Base-by-base conservation (phyloP, 2,888 invertebrate species). In the Melinaea menophilus region DNA sequence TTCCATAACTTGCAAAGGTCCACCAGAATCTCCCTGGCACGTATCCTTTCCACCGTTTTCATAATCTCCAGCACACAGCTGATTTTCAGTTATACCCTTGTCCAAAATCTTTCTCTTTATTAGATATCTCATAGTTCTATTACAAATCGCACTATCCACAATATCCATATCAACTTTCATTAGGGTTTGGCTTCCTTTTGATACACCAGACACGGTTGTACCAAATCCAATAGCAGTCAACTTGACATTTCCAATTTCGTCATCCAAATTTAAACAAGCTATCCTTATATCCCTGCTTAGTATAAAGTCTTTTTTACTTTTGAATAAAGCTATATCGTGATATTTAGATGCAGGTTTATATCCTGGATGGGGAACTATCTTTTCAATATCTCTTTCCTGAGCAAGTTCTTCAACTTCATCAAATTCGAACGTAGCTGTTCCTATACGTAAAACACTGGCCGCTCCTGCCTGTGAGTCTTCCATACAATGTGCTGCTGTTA, bases 291-390 rank as follows among this genome's bases (percentile, higher is more conserved):
- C 90, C 41, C 91, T 81, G 55, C 81, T 91, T 5, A 94, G 81
- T 2, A 80, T 72, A 9, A 93, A 92, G 0, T 85, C 78, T 13
- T 78, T 72, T 5, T 88, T 82, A 47, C 94, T 81, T 75, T 86
- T 90, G 69, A 95, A 85, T 9, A 95, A 75, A 0, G 94, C 95
- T 61, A 95, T 93, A 71, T 95, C 95, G 73, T 95, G 91, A 58
- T 89, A 91, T 71, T 91, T 91, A 0, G 92, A 88, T 0, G 93
- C 92, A 0, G 91, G 84, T 51, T 85, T 86, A 73, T 93, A 94
- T 2, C 84, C 77, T 0, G 94, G 93, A 79, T 94, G 94, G 0
- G 80, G 70, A 0, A 92, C 76, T 0, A 88, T 80, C 37, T 86
- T 72, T 0, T 78, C 79, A 1, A 94, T 79, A 3, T 74, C 69